phyloP scores from a whole-genome alignment of 2,797 vertebrate genomes.

The Artibeus jamaicensis region DNA sequence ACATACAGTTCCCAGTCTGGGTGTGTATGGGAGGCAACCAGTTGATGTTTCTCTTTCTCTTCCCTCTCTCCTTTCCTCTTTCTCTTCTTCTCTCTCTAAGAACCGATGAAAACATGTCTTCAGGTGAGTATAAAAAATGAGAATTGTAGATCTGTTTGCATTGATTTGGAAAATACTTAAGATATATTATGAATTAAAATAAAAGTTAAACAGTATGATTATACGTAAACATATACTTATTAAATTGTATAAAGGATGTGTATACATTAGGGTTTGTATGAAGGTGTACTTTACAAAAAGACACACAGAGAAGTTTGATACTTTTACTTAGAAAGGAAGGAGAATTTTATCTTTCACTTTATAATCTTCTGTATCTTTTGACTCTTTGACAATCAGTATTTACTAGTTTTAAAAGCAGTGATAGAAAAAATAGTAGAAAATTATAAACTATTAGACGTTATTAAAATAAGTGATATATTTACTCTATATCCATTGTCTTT shows the following conservation, averaged over 20 bases:
- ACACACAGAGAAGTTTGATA: background rate
- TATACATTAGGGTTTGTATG: background rate
- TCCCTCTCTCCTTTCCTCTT: too few relatives aligned
- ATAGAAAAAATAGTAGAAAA: background rate
- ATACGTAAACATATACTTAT: background rate
- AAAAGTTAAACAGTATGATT: background rate
- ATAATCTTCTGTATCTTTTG: background rate
- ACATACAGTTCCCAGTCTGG: too few relatives aligned
- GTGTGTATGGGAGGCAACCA: too few relatives aligned
- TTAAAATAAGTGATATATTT: background rate
- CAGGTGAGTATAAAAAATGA: background rate
- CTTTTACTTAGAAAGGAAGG: background rate
- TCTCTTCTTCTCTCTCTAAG: too few relatives aligned
- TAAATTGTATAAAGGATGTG: background rate
- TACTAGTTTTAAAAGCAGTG: background rate
- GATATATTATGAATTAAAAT: background rate
- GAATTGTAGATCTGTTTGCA: background rate
- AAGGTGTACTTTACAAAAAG: background rate
- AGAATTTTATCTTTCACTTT: background rate
- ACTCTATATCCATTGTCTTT: background rate
- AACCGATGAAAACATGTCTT: too few relatives aligned
- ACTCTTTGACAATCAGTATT: background rate
- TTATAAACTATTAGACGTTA: background rate
- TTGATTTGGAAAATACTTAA: background rate
- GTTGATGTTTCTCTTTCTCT: too few relatives aligned